Base-by-base conservation (phyloP, 2,888 invertebrate genomes). In the Endomychus coccineus region DNA sequence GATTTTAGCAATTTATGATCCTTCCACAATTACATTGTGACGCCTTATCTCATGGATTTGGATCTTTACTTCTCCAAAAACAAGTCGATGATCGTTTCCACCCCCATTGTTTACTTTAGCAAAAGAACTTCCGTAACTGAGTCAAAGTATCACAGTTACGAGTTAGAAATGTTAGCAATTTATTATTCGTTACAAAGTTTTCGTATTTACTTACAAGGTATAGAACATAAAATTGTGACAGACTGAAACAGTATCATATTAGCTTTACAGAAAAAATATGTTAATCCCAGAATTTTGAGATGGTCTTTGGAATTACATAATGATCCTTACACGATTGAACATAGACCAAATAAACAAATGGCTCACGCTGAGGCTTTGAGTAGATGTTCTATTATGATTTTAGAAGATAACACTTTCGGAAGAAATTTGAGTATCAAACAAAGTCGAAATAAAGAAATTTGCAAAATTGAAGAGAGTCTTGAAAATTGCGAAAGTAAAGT, bases 11-110 rank as follows among this genome's bases (percentile, higher is more conserved):
- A 43, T 52, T 21, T 54, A 46, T 42, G 32, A 35, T 11, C 53
- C 52, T 4, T 22, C 15, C 55, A 3, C 51, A 58, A 39, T 32
- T 56, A 24, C 56, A 58, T 34, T 51, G 47, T 10, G 58, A 57
- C 44, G 58, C 54, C 0, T 51, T 52, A 39, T 16, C 43, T 0
- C 2, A 9, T 2, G 54, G 55, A 1, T 55, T 40, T 34, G 54
- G 53, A 12, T 44, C 52, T n/a, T 42, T 55, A 1, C 24, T 56
- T 5, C 5, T 56, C 10, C 52, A 53, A 32, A 36, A 42, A 31
- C 42, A 37, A 23, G 7, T 12, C 9, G 43, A 44, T 40, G 29
- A 33, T 7, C 45, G 46, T 32, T 48, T 55, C 13, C 50, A 54
- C 29, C 53, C n/a, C 54, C 1, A 37, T 59, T 9, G 51, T 49